Evolutionary conservation across 2,888 invertebrate species (phyloP), one percentile per base, ranked within the genome.

Genomic region (Octodonta nipae): DNA sequence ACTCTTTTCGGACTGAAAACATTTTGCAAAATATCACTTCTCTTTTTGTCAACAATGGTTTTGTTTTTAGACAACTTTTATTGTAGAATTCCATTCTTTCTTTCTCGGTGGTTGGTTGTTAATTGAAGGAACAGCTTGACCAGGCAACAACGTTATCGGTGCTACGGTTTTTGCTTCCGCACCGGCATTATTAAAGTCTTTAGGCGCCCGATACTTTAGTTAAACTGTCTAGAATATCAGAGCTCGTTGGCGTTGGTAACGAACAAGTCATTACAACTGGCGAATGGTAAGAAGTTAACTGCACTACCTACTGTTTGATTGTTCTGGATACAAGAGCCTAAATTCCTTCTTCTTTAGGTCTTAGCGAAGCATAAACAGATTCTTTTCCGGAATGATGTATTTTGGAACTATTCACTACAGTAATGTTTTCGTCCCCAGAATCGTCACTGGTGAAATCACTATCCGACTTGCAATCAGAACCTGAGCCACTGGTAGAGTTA

Each of bases 1-100:
- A 65, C 68, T n/a, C 70, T 64, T 37, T 61, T 60, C 7, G 65
- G 65, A 1, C 67, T 70, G 51, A 78, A 78, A 31, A 79, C 60
- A 49, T 75, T 76, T 24, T 74, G 63, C 33, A 80, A 55, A 1
- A 78, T 77, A 47, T 71, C 74, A 46, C 67, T 76, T 55, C 79
- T 80, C 58, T 78, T 79, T 50, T 78, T 78, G 54, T 79, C 78
- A 36, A 71, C 67, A 1, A 70, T 66, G 7, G 65, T 56, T 30
- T 70, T 70, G n/a, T 63, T 63, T 48, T 58, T 45, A 52, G 0
- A 54, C 54, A 34, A 55, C 26, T 27, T 38, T 34, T 28, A 36
- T 38, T 13, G 36, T 11, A 32, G 38, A 28, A 28, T 42, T 35
- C 10, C 36, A 36, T 3, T 46, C 50, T 4, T 52, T 50, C 5